These are phyloP conservation scores for Physocephala rufipes DNA, from an alignment of 2,888 invertebrate genomes.

Conservation along the genomic window DNA sequence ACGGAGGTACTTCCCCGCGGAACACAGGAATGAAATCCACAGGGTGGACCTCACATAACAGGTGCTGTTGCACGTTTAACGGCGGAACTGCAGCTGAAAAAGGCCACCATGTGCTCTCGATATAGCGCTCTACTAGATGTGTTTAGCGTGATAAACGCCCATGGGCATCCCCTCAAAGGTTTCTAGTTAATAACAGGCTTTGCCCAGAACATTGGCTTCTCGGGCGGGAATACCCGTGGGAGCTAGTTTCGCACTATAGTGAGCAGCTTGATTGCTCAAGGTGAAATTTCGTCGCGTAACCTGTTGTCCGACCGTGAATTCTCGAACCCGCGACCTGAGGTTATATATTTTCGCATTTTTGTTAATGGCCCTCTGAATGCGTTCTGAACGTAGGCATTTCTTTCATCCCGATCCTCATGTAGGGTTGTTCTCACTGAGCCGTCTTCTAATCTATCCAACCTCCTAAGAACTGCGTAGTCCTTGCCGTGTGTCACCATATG, in stretches of 20 bases:
- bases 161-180: neutral
- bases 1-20: no score
- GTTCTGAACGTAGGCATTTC: neutral
- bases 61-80: no score
- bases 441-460: neutral
- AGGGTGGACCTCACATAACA: no score
- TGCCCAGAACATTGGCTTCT: conserved; percentile 2
- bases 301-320: neutral
- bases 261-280: neutral
- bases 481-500: conserved; percentile 13
- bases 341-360: neutral
- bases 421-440: neutral
- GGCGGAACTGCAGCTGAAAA: no score
- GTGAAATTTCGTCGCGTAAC: conserved; percentile 13
- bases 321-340: neutral
- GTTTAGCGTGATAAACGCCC: no score
- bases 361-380: neutral
- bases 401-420: neutral
- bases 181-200: neutral
- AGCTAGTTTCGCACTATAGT: conserved; percentile 19
- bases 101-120: no score
- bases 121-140: no score
- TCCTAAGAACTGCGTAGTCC: neutral
- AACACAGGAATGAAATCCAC: no score
- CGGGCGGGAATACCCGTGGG: conserved; percentile 2